These are phyloP conservation scores for Alca torda DNA, from an alignment of 2,797 vertebrate species.

Conservation along the genomic window DNA sequence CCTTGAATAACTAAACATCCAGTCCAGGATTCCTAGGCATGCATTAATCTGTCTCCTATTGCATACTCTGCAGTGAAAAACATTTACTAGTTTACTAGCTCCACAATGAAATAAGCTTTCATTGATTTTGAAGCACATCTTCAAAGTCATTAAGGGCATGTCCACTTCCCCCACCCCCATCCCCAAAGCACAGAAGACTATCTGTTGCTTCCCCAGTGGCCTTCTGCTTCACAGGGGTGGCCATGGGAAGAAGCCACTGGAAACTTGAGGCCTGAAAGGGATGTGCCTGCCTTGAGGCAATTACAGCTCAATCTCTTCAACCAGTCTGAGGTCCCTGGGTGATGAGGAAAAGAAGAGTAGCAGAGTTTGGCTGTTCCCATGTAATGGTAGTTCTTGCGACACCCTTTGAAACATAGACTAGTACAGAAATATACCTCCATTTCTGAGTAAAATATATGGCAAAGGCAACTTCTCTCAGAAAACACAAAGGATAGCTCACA, in stretches of 20 bases:
- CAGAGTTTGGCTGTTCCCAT: neutral
- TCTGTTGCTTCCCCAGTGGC: neutral
- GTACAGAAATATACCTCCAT: neutral
- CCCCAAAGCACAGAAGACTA: neutral
- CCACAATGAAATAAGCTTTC: neutral
- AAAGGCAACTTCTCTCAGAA: neutral
- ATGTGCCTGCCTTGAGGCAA: neutral
- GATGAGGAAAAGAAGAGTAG: neutral
- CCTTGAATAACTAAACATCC: neutral
- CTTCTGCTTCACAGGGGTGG: neutral
- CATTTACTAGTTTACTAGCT: neutral
- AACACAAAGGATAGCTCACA: neutral
- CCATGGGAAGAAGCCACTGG: neutral
- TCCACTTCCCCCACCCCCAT: accelerated
- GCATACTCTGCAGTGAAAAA: neutral
- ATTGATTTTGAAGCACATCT: neutral
- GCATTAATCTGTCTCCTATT: neutral
- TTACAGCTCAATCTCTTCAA: neutral
- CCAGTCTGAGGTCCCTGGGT: neutral
- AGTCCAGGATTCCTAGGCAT: neutral
- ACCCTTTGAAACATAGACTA: neutral
- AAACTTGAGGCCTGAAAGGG: neutral
- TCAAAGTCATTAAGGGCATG: neutral
- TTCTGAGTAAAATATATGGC: neutral
- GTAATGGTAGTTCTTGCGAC: neutral